Evolutionary conservation across 2,113 vertebrate genomes (phyloP).

Genomic region (Heteronetta atricapilla): DNA sequence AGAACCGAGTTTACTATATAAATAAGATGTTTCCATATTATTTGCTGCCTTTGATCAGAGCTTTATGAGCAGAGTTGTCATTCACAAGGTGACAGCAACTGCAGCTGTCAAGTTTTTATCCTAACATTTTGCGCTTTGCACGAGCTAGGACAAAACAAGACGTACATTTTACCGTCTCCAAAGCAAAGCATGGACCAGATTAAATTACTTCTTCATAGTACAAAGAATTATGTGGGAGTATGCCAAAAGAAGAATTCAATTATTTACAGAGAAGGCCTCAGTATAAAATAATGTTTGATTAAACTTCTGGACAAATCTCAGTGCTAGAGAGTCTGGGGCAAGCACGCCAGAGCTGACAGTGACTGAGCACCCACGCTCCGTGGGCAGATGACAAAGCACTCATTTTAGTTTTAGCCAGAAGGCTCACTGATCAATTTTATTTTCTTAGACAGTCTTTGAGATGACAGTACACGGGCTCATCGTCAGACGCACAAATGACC

Average conservation of each 20-base stretch:
- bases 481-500: conserved; percentile 46
- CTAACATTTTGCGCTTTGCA: not conserved
- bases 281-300: conserved; percentile 78
- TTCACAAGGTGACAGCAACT: not conserved
- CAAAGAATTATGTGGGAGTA: conserved; percentile 45
- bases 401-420: conserved; percentile 55
- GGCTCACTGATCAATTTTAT: conserved; percentile 67
- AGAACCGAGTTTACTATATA: not conserved
- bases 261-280: conserved; percentile 67
- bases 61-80: not conserved
- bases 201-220: conserved; percentile 58
- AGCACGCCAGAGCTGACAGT: conserved; percentile 56
- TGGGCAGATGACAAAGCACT: conserved; percentile 55
- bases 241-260: conserved; percentile 62
- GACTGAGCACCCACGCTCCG: conserved; percentile 58
- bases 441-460: conserved; percentile 53
- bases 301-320: conserved; percentile 73
- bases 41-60: not conserved
- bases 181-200: conserved; percentile 47
- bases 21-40: not conserved
- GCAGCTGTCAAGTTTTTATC: not conserved
- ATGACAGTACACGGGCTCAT: conserved; percentile 39
- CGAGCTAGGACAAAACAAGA: not conserved
- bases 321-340: conserved; percentile 43
- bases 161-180: conserved; percentile 28